Percentiles rank a stretch among this genome's conserved stretches.
phyloP scores from a whole-genome alignment of 2,797 vertebrate genomes.

The Cirrhinus molitorella region DNA sequence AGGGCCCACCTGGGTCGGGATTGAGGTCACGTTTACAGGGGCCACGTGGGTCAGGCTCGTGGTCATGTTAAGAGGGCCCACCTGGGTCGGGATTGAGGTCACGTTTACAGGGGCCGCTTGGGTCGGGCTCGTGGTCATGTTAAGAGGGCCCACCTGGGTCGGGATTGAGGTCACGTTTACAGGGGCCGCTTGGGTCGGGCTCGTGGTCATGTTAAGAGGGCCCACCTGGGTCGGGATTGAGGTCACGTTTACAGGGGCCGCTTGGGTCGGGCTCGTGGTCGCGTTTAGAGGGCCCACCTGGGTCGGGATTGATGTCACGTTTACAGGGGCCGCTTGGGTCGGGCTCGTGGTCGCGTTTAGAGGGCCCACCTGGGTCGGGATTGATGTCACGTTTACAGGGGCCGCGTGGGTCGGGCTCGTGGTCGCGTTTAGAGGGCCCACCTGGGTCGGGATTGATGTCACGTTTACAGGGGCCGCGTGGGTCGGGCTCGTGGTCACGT shows the following conservation, averaged over 20 bases:
- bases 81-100: neutral
- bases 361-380: no score
- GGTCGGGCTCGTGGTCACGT: neutral
- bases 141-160: neutral
- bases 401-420: fast-evolving
- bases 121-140: neutral
- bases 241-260: fast-evolving
- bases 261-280: fast-evolving
- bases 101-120: fast-evolving
- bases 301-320: neutral
- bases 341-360: neutral
- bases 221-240: fast-evolving
- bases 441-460: neutral
- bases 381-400: neutral
- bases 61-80: neutral
- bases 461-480: neutral
- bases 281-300: neutral
- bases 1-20: neutral
- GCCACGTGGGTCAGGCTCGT: fast-evolving
- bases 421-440: fast-evolving
- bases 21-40: neutral
- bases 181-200: fast-evolving
- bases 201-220: no score
- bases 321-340: fast-evolving
- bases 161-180: neutral